Evolutionary conservation across 2,113 vertebrate genomes (phyloP), one percentile per base, ranked within the genome.

Genomic region (Alethe diademata): DNA sequence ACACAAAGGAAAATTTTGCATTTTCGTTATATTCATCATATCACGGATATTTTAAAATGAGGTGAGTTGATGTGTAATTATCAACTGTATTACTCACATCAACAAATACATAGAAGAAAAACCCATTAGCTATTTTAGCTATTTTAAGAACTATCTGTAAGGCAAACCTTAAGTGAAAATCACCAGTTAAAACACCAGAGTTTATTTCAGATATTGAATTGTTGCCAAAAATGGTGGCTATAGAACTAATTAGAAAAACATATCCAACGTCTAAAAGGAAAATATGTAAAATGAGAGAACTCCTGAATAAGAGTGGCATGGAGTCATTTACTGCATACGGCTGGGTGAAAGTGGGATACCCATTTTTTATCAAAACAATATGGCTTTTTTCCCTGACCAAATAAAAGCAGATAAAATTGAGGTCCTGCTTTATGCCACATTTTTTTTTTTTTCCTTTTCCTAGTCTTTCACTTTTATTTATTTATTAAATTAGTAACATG

Each of bases 351-450:
- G 8, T 24, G 4, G 7, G 4, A 42, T 51, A 23, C 1, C 5
- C 1, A 26, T 47, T 67, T 73, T 74, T 36, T 28, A 13, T 53
- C 48, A 65, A 78, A 90, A 57, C 6, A 4, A 23, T 24, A 31
- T 2, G 0, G 2, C 0, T 35, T 33, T 61, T 31, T 18, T 1
- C 1, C 3, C 5, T 7, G 10, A 53, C 0, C 8, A 84, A 57
- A 74, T 33, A 74, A 33, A 86, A 67, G 2, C 5, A 61, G 19
- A 31, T 23, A 42, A 87, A 69, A 51, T 11, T 19, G 20, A 78
- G 2, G 0, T 12, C 54, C 36, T 38, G 1, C 25, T 45, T 60
- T n/a, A 25, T 33, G 9, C 4, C 2, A 0, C 18, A 19, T 43
- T 43, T 0, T 14, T 28, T 38, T 29, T 10, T 14, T 33, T 35